A percentile compares a stretch with the other conserved stretches of the same genome.
These are phyloP conservation scores for Danionella cerebrum DNA, from an alignment of 2,113 vertebrate genomes.

Conservation along the genomic window DNA sequence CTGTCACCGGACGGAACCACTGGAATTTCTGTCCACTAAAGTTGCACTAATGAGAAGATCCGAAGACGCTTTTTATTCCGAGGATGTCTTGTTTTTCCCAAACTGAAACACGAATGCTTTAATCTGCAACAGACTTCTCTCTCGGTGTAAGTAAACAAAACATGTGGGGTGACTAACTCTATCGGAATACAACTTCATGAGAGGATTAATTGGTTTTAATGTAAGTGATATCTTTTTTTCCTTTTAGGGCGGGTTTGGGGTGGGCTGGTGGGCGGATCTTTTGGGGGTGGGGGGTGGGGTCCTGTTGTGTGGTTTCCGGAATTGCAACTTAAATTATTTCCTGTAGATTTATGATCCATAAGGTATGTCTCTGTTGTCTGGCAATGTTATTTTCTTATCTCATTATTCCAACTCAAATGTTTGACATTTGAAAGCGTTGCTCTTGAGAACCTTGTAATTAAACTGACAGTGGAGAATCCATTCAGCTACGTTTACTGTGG, in stretches of 20 bases:
- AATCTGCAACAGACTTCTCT: constrained; percentile 69
- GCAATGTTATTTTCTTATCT: constrained; percentile 65
- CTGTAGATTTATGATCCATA: constrained; percentile 68
- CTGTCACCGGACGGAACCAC: constrained; percentile 64
- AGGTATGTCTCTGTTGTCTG: constrained; percentile 66
- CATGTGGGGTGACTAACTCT: constrained; percentile 57
- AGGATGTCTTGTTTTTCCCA: constrained; percentile 54
- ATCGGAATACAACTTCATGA: constrained; percentile 68
- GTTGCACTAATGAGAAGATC: constrained; percentile 76
- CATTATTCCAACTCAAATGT: constrained; percentile 56
- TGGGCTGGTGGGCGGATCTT: constrained; percentile 36
- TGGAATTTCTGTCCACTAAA: constrained; percentile 67
- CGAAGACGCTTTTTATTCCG: constrained; percentile 66
- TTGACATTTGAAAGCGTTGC: constrained; percentile 52
- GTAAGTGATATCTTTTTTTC: constrained; percentile 68
- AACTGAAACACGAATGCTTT: constrained; percentile 68
- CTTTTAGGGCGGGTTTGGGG: constrained; percentile 51
- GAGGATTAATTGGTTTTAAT: constrained; percentile 71
- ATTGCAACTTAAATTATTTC: constrained; percentile 66
- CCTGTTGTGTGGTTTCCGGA: constrained; percentile 60
- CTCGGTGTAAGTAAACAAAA: constrained; percentile 65
- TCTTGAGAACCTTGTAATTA: constrained; percentile 62
- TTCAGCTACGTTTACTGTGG: constrained; percentile 55
- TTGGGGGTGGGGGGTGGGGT: constrained; percentile 38
- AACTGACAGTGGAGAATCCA: constrained; percentile 61